These are phyloP conservation scores for Acanthisitta chloris DNA, from an alignment of 2,113 vertebrate genomes.

Conservation along the genomic window DNA sequence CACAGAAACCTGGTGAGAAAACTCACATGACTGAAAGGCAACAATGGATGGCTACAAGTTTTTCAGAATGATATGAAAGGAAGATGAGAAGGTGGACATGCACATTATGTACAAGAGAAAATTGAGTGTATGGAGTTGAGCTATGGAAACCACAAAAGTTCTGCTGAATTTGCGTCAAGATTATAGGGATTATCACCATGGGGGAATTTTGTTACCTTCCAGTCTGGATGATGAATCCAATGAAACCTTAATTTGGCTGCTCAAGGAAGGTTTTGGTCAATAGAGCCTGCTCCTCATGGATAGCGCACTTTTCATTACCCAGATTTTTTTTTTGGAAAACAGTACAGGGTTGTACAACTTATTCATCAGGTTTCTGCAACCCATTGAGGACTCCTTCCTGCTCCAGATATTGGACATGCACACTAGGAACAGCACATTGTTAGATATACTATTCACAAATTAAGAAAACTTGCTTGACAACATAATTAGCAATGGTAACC, in stretches of 20 bases:
- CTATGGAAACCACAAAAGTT: not conserved
- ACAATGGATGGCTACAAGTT: not conserved
- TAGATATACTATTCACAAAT: not conserved
- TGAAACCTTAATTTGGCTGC: not conserved
- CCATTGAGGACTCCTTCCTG: not conserved
- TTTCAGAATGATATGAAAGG: not conserved
- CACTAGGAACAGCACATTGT: not conserved
- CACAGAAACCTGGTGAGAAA: not conserved
- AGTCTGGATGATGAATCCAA: not conserved
- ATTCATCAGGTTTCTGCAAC: not conserved
- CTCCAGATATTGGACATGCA: not conserved
- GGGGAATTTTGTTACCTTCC: not conserved
- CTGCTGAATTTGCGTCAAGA: not conserved
- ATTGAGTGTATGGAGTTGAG: not conserved
- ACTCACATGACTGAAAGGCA: not conserved
- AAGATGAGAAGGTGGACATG: not conserved
- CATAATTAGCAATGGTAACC: too few species aligned
- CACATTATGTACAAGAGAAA: not conserved
- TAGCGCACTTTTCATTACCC: not conserved
- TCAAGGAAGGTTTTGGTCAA: not conserved
- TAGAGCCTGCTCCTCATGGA: not conserved
- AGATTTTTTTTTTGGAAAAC: not conserved
- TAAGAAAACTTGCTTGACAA: not conserved
- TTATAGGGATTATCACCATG: not conserved
- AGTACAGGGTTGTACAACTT: fast-evolving